A percentile compares a stretch with the other conserved stretches of the same genome.
Evolutionary conservation across 2,888 invertebrate genomes (phyloP).

Genomic region (Pilophorus perplexus): DNA sequence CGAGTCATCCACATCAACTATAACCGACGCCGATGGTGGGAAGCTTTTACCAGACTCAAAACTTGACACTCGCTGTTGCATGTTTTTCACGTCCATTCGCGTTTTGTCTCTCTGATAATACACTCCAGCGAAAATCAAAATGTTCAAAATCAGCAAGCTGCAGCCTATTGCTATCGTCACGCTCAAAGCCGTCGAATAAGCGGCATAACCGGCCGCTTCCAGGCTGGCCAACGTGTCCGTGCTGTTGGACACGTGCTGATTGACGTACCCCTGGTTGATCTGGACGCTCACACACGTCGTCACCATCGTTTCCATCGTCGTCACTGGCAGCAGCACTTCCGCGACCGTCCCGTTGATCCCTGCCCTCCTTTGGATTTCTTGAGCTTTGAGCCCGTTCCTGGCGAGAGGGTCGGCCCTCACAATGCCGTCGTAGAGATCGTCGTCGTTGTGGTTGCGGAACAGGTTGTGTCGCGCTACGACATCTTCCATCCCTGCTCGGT

Average conservation of each 20-base stretch:
- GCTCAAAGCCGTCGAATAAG: conserved; percentile 72
- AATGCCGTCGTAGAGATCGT: conserved; percentile 83
- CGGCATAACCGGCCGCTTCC: conserved; percentile 72
- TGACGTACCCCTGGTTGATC: conserved; percentile 58
- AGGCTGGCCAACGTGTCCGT: conserved; percentile 74
- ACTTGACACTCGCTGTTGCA: conserved; percentile 64
- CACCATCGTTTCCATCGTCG: conserved; percentile 66
- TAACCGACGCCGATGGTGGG: conserved; percentile 75
- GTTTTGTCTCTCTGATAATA: conserved; percentile 79
- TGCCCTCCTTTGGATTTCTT: conserved; percentile 44
- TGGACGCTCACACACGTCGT: conserved; percentile 68
- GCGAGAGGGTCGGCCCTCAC: conserved; percentile 70
- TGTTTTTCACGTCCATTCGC: conserved; percentile 71
- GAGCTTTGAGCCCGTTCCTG: conserved; percentile 43
- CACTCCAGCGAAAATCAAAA: conserved; percentile 79
- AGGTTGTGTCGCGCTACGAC: conserved; percentile 83
- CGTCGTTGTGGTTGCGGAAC: conserved; percentile 84
- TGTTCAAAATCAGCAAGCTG: conserved; percentile 74
- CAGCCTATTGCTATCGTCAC: conserved; percentile 80
- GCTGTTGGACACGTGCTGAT: conserved; percentile 59
- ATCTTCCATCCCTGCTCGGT: conserved; percentile 79
- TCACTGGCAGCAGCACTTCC: conserved; percentile 56
- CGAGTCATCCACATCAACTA: conserved; percentile 76
- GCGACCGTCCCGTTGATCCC: conserved; percentile 49
- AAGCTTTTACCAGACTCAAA: conserved; percentile 66